phyloP scores from a whole-genome alignment of 2,113 vertebrate genomes.

The Thomomys bottae region DNA sequence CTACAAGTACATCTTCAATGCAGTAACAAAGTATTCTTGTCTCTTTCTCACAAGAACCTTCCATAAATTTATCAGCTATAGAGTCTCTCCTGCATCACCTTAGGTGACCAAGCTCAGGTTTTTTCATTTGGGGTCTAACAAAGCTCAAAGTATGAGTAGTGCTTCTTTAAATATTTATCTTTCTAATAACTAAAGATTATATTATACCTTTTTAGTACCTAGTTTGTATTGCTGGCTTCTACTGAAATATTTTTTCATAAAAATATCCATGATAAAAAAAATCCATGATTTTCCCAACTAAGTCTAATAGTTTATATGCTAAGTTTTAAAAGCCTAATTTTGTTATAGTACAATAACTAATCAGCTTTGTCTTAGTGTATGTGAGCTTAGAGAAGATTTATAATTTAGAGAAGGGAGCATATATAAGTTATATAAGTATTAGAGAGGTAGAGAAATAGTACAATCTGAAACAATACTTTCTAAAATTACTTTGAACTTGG shows the following conservation, averaged over 20 bases:
- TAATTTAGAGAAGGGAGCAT: background rate
- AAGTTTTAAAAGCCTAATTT: slow-evolving; percentile 47
- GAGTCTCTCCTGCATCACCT: background rate
- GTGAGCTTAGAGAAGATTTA: background rate
- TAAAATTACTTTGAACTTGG: slow-evolving; percentile 31
- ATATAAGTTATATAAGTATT: background rate
- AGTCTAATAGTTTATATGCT: slow-evolving; percentile 26
- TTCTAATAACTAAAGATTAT: background rate
- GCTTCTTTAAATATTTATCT: background rate
- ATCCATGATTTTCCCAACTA: slow-evolving; percentile 14
- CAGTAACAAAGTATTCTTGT: background rate
- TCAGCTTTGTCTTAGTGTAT: background rate
- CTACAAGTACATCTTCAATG: background rate
- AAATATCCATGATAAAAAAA: slow-evolving; percentile 6
- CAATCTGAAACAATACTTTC: slow-evolving; percentile 17
- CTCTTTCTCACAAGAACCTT: background rate
- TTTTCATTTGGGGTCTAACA: background rate
- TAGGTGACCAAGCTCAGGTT: slow-evolving; percentile 9
- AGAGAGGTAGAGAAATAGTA: background rate
- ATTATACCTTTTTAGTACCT: background rate
- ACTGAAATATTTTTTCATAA: slow-evolving; percentile 21
- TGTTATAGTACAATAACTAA: slow-evolving; percentile 13
- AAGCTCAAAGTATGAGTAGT: background rate
- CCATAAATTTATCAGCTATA: background rate
- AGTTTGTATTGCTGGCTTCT: background rate